Conservation (phyloP, 1,140 invertebrate genomes). For the Oreohelix idahoensis region DNA sequence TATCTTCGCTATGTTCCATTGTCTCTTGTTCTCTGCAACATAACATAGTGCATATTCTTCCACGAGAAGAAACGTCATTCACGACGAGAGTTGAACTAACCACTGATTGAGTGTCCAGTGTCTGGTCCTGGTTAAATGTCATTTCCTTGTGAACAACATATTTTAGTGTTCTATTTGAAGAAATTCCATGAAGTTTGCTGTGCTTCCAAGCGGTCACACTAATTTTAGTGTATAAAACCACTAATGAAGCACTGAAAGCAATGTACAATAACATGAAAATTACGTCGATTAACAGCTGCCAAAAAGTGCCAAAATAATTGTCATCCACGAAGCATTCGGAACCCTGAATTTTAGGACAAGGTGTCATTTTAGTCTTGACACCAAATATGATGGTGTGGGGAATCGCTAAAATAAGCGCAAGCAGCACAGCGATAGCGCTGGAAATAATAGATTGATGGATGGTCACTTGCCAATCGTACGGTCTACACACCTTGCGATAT, state of each 20-base stretch:
- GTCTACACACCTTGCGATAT: constrained; percentile 16
- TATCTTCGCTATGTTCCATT: too few species aligned
- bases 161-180: not conserved
- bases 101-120: not conserved
- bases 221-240: not conserved
- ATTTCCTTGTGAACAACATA: too few species aligned
- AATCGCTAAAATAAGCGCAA: not conserved
- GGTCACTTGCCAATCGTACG: constrained; percentile 3
- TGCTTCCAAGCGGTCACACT: not conserved
- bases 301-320: not conserved
- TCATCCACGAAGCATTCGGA: constrained; percentile 5
- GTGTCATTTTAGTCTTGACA: not conserved
- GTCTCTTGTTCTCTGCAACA: too few species aligned
- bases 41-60: too few species aligned
- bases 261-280: constrained; percentile 5
- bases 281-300: not conserved
- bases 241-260: not conserved
- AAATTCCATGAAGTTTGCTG: not conserved
- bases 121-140: too few species aligned
- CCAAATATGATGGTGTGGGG: not conserved
- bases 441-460: not conserved
- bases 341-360: not conserved
- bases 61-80: too few species aligned
- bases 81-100: too few species aligned
- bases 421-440: not conserved